A percentile compares a stretch with the other conserved stretches of the same genome.
These are phyloP conservation scores for Propithecus coquereli DNA, from an alignment of 2,113 vertebrate species.

Conservation along the genomic window DNA sequence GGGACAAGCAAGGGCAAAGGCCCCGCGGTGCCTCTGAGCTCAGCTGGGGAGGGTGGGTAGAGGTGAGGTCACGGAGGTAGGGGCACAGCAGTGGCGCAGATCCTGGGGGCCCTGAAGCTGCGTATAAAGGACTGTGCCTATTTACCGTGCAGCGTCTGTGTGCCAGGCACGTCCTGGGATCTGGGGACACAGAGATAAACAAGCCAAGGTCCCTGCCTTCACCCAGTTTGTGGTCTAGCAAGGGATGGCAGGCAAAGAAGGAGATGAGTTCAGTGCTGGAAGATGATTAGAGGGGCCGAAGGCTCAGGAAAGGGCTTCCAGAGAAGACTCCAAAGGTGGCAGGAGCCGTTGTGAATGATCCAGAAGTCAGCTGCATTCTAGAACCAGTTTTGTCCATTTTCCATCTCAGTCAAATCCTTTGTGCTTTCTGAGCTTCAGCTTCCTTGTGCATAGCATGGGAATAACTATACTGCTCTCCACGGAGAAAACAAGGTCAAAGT, in stretches of 20 bases:
- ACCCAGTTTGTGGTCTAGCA: background rate
- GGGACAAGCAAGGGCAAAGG: background rate
- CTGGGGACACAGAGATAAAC: background rate
- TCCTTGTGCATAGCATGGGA: background rate
- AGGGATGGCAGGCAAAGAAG: background rate
- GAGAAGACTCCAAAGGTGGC: background rate
- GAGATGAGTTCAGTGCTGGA: background rate
- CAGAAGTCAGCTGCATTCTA: background rate
- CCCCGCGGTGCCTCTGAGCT: background rate
- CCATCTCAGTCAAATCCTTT: background rate
- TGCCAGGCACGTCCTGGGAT: background rate
- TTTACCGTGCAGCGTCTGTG: background rate
- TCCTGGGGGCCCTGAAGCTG: background rate
- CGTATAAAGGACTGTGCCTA: background rate
- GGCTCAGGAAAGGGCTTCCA: background rate
- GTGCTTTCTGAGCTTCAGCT: background rate
- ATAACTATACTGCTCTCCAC: background rate
- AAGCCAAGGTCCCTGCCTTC: background rate
- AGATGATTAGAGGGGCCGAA: background rate
- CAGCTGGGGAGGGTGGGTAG: background rate
- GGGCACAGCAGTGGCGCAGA: accelerated
- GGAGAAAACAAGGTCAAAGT: background rate
- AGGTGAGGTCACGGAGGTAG: background rate
- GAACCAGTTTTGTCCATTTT: background rate
- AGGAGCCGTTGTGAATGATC: background rate